Evolutionary conservation across 1,140 invertebrate species (phyloP).

Genomic region (Drosophila sp.): DNA sequence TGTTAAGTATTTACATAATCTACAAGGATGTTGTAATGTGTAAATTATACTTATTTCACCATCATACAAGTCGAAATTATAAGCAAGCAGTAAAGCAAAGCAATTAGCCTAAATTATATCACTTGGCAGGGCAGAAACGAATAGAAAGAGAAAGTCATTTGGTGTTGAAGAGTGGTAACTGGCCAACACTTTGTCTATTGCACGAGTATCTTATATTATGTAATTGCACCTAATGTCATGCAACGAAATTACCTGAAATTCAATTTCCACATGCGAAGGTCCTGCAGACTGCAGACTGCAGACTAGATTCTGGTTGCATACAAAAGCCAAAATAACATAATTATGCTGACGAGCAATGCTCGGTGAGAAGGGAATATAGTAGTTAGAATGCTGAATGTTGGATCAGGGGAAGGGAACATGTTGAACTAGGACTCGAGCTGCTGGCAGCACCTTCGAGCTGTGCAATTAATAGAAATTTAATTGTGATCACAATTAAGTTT

Average conservation of each 20-base stretch:
- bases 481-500: constrained; percentile 50
- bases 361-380: not conserved
- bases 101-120: not conserved
- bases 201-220: constrained; percentile 52
- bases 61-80: not conserved
- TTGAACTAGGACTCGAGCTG: not conserved
- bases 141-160: not conserved
- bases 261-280: constrained; percentile 56
- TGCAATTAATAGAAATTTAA: constrained; percentile 65
- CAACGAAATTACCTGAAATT: constrained; percentile 74
- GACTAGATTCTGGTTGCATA: constrained; percentile 31
- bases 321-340: constrained; percentile 60
- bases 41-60: not conserved
- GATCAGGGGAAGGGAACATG: not conserved
- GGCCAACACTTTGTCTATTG: constrained; percentile 42
- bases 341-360: constrained; percentile 36
- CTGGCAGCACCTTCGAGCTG: constrained; percentile 14
- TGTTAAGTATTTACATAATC: no score
- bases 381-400: not conserved
- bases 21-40: not conserved
- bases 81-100: not conserved
- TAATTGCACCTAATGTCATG: constrained; percentile 71
- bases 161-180: constrained; percentile 21
- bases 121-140: not conserved
- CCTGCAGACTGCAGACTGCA: constrained; percentile 15